Conservation (phyloP, 2,113 vertebrate species). For the Panurus biarmicus region DNA sequence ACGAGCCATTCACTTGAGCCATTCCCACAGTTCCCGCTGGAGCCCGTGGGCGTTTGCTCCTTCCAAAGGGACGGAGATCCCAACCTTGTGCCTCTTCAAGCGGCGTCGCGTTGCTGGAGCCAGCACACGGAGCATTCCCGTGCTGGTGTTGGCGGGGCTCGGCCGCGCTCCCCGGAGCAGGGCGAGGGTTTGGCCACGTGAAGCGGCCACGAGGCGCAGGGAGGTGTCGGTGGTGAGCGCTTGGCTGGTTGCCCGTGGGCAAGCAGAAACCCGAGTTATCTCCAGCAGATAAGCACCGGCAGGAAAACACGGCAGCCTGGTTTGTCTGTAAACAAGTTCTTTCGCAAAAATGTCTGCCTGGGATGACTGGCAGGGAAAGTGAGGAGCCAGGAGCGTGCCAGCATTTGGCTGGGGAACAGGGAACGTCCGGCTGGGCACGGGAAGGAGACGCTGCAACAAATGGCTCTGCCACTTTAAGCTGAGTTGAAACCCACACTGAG, state of each 20-base stretch:
- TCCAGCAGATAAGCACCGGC: neutral
- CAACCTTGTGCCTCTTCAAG: neutral
- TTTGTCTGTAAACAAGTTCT: neutral
- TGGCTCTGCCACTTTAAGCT: neutral
- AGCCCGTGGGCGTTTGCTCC: neutral
- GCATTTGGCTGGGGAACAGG: neutral
- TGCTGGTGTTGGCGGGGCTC: rapidly evolving
- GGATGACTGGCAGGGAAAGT: neutral
- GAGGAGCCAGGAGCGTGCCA: neutral
- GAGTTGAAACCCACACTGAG: neutral
- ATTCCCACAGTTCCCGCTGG: neutral
- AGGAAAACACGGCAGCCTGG: neutral
- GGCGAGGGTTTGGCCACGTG: neutral
- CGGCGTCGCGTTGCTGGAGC: rapidly evolving
- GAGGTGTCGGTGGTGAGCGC: neutral
- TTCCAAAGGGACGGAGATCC: neutral
- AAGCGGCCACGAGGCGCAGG: neutral
- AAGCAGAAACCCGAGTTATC: neutral
- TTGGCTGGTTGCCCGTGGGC: conserved; percentile 1
- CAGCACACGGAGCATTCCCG: rapidly evolving
- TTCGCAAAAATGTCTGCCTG: neutral
- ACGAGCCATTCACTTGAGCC: neutral
- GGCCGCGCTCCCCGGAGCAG: neutral
- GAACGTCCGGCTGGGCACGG: neutral
- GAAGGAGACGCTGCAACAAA: neutral